These are phyloP conservation scores for Drosophila repletoides DNA, from an alignment of 1,140 invertebrate species.

Conservation along the genomic window DNA sequence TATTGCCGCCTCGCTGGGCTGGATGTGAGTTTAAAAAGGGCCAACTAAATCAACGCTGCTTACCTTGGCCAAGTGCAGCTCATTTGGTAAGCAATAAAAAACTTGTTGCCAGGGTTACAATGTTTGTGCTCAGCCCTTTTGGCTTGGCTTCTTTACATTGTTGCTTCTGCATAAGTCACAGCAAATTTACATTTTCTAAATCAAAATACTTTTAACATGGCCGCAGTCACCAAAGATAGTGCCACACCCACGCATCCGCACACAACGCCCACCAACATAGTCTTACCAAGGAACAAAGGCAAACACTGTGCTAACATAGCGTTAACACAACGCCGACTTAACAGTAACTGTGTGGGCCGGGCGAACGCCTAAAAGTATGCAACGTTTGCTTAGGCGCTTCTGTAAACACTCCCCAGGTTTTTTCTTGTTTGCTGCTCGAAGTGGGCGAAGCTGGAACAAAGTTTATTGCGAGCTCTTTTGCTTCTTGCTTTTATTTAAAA, in stretches of 20 bases:
- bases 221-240: constrained; percentile 14
- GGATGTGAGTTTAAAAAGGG: constrained; percentile 42
- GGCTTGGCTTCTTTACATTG: constrained; percentile 49
- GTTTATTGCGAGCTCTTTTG: constrained; percentile 37
- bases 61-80: constrained; percentile 36
- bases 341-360: constrained; percentile 24
- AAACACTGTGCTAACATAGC: constrained; percentile 23
- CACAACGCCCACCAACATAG: neutral
- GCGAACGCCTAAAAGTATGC: constrained; percentile 56
- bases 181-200: constrained; percentile 71
- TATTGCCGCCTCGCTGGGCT: constrained; percentile 41
- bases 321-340: constrained; percentile 30
- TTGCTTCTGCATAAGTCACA: constrained; percentile 52
- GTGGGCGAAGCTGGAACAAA: constrained; percentile 30
- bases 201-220: constrained; percentile 67
- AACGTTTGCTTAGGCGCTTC: constrained; percentile 65
- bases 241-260: neutral
- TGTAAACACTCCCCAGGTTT: constrained; percentile 40
- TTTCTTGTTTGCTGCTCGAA: constrained; percentile 16
- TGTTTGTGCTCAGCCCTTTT: constrained; percentile 53
- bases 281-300: constrained; percentile 34
- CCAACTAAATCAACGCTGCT: constrained; percentile 36
- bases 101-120: constrained; percentile 63
- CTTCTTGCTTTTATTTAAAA: constrained; percentile 18
- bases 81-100: constrained; percentile 78